Percentiles rank a stretch among this genome's conserved stretches.
Evolutionary conservation across 1,140 invertebrate genomes (phyloP).

Genomic region (Leptinotarsa defecta): DNA sequence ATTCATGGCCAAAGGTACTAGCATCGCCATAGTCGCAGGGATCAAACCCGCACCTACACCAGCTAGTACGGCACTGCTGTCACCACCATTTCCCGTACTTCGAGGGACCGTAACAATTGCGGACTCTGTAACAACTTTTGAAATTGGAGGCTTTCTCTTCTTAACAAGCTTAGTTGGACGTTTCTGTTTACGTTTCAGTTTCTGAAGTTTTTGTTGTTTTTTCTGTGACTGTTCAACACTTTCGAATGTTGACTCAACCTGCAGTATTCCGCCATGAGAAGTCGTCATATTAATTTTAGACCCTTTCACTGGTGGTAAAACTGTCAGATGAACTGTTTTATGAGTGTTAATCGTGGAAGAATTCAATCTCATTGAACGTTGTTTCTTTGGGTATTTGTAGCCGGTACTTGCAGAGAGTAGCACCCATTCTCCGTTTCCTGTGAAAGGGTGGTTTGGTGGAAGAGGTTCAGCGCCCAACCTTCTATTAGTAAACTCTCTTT

Average conservation of each 20-base stretch:
- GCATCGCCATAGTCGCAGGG: conserved; percentile 78
- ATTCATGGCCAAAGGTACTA: conserved; percentile 75
- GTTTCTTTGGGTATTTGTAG: conserved; percentile 62
- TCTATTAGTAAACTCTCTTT: conserved; percentile 48
- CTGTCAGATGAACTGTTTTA: conserved; percentile 69
- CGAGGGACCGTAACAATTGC: conserved; percentile 29
- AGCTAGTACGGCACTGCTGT: conserved; percentile 68
- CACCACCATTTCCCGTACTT: conserved; percentile 47
- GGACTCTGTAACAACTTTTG: conserved; percentile 13
- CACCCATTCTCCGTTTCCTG: conserved; percentile 76
- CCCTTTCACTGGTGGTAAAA: conserved; percentile 69
- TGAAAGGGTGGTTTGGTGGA: conserved; percentile 62
- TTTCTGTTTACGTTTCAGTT: conserved; percentile 30
- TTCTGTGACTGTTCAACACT: conserved; percentile 65
- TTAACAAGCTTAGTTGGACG: conserved; percentile 17
- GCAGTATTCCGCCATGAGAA: conserved; percentile 74
- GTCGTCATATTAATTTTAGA: conserved; percentile 69
- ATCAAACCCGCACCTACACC: conserved; percentile 77
- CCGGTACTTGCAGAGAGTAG: conserved; percentile 77
- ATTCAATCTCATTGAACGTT: conserved; percentile 56
- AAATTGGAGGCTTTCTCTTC: conserved; percentile 16
- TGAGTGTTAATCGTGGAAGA: conserved; percentile 55
- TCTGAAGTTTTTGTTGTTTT: conserved; percentile 34
- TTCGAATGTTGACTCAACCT: conserved; percentile 73
- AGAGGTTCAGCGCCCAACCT: conserved; percentile 47